Base-by-base conservation (phyloP, 2,113 vertebrate species). In the Phaethornis superciliosus region DNA sequence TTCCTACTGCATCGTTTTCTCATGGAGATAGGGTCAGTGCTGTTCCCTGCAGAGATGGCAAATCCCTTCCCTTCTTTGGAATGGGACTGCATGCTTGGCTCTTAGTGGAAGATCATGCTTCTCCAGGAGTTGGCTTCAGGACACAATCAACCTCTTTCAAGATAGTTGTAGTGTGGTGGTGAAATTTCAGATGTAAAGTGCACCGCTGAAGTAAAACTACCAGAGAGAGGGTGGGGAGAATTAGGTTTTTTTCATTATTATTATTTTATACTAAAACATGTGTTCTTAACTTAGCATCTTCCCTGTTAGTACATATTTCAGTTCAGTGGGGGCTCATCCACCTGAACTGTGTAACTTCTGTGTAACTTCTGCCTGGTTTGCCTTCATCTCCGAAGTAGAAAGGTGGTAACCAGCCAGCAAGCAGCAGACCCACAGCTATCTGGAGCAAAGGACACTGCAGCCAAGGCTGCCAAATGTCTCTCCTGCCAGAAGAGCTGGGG, bases 341-440 rank as follows among this genome's bases (percentile, higher is more conserved):
- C 15, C 1, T 3, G 19, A 54, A 23, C 2, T 7, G 12, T 5
- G 20, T 46, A 19, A 26, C 28, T 75, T 54, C 2, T 7, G 12
- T 5, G 20, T 46, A 19, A 26, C 28, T 75, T 54, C 5, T 69
- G 22, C 13, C 44, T 37, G n/a, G 14, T 52, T 51, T 72, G 20
- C 49, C 54, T 56, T 30, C 58, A 81, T 59, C 56, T 37, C 64
- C 23, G 7, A 44, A 62, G 54, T 2, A 20, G 21, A 44, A 8
- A 7, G 32, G 46, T 7, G 42, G n/a, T 32, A 20, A 67, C 5
- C 56, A 81, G 62, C 52, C 64, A 46, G 4, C 3, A 8, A 56
- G 65, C 59, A 56, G 30, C 59, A 74, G 16, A 8, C 10, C 18
- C 49, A 5, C 17, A 26, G 2, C 40, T 9, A 0, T 1, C 2